These are phyloP conservation scores for Liodrosophila aerea DNA, from an alignment of 2,888 invertebrate genomes.

Conservation along the genomic window DNA sequence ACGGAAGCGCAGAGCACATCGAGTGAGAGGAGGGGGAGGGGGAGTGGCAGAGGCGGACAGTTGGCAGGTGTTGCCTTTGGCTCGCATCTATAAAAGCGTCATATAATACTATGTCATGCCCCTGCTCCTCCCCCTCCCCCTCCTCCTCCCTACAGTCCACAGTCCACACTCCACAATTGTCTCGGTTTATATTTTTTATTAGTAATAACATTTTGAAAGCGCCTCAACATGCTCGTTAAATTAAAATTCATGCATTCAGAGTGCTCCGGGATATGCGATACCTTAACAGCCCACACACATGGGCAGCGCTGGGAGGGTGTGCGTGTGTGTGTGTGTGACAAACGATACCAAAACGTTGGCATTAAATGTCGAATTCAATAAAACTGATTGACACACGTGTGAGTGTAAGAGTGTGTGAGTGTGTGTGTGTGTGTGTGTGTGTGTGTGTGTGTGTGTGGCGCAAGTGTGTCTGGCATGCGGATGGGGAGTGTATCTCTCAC, in stretches of 20 bases:
- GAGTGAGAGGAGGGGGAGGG: constrained; percentile 5
- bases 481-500: too few relatives aligned
- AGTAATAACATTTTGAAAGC: constrained; percentile 76
- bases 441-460: not conserved
- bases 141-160: not conserved
- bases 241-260: constrained; percentile 61
- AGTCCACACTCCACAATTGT: not conserved
- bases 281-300: constrained; percentile 23
- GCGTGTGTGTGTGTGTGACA: constrained; percentile 20
- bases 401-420: constrained; percentile 11
- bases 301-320: not conserved
- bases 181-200: constrained; percentile 51
- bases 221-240: constrained; percentile 65
- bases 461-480: too few relatives aligned
- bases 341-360: constrained; percentile 39
- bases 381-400: constrained; percentile 70
- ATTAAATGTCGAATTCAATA: constrained; percentile 76
- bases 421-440: constrained; percentile 3
- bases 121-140: not conserved
- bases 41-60: constrained; percentile 16
- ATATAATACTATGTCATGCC: constrained; percentile 21
- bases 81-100: constrained; percentile 36
- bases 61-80: constrained; percentile 61
- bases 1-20: not conserved
- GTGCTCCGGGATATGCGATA: constrained; percentile 45